Conservation (phyloP, 2,113 vertebrate genomes). For the Anser brachyrhynchus region DNA sequence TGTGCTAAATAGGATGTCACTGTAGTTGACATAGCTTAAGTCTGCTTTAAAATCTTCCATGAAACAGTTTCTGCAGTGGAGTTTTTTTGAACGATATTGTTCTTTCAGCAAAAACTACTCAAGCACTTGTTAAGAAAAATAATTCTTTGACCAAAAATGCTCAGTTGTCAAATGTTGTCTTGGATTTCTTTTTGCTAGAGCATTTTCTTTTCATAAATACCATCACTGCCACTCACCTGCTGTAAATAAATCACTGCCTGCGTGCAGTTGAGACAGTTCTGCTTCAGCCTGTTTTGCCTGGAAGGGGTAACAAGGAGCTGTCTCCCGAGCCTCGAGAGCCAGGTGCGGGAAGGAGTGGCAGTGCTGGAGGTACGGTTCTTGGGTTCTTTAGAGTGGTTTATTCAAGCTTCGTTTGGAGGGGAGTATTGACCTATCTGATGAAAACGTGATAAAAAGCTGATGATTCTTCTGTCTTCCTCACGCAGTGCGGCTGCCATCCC, state of each 20-base stretch:
- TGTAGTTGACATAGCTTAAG: not conserved
- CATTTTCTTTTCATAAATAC: not conserved
- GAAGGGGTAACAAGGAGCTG: not conserved
- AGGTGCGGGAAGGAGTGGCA: accelerated
- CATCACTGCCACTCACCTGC: not conserved
- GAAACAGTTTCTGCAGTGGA: not conserved
- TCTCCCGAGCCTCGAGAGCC: not conserved
- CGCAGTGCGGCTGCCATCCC: accelerated
- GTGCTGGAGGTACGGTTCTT: not conserved
- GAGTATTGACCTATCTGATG: not conserved
- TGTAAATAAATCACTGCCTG: not conserved
- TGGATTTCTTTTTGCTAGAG: not conserved
- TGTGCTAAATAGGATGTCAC: not conserved
- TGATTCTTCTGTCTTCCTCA: accelerated
- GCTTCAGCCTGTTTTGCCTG: not conserved
- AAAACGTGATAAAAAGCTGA: not conserved
- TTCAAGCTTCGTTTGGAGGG: no score
- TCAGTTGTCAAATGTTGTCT: not conserved
- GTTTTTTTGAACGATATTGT: not conserved
- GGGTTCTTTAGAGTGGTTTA: not conserved
- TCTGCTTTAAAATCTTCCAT: not conserved
- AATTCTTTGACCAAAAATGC: not conserved
- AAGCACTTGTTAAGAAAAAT: not conserved
- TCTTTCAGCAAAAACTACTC: not conserved
- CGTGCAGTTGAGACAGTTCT: no score